Evolutionary conservation across 2,888 invertebrate species (phyloP), one percentile per base, ranked within the genome.

Genomic region (Drosophila antonietae): DNA sequence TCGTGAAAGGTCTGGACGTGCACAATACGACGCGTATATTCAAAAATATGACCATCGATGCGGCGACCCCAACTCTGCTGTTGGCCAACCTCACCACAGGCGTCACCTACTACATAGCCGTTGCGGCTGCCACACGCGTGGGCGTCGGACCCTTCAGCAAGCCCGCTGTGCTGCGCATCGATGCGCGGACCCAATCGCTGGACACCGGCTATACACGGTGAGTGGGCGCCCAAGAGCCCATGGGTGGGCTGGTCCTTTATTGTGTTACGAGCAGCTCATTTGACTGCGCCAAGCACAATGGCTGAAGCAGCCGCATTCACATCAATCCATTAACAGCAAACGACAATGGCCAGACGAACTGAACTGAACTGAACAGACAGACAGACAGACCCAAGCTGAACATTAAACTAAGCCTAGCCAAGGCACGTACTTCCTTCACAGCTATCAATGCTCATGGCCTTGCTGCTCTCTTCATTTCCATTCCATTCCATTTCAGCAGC

Each of bases 81-180:
- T 94, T 98, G 91, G 96, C 96, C 71, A 97, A 97, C 93, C 94
- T 98, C 86, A 95, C 96, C 68, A 95, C 96, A 43, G 97, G 96
- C 85, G 95, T 96, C 86, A 95, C 96, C 69, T 98, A 98, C 93
- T 95, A 95, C 60, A 96, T 98, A 31, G 95, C 96, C 92, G 96
- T 97, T 60, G 97, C 97, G 35, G 98, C 98, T 12, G 95, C 95
- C 87, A 98, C 97, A 14, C 94, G 95, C 75, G 95, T 96, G 63
- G 98, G 98, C 20, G 93, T 95, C 35, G 98, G 98, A 4, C 96
- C 96, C 52, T 97, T 95, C 86, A 96, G 96, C 88, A 94, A 95
- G 76, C 96, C 96, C 80, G 95, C 95, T 10, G 94, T 94, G 39
- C 89, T 95, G 67, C 93, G 95, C 65, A 93, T 95, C 75, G 95